Conservation (phyloP, 2,797 vertebrate genomes). For the Poecile montanus region DNA sequence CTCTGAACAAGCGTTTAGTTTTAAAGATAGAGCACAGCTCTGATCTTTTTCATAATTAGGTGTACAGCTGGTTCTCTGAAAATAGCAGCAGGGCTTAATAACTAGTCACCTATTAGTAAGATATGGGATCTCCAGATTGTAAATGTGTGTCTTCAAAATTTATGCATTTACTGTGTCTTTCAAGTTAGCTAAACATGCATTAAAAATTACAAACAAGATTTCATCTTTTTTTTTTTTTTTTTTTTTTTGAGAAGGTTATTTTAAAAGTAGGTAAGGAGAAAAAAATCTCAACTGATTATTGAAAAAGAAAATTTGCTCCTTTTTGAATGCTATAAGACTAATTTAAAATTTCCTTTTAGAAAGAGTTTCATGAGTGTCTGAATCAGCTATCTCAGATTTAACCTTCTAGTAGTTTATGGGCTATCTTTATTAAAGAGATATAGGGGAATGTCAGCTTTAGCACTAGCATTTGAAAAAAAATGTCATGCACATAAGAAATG, state of each 20-base stretch:
- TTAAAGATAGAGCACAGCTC: background rate
- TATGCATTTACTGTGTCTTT: background rate
- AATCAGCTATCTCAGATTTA: background rate
- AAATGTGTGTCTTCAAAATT: background rate
- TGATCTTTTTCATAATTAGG: background rate
- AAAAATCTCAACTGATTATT: background rate
- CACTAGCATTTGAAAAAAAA: background rate
- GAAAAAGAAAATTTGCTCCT: background rate
- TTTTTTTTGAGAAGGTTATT: background rate
- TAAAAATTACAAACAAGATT: background rate
- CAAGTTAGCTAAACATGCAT: background rate
- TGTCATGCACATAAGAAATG: background rate
- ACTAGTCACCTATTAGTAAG: background rate
- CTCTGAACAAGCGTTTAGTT: background rate
- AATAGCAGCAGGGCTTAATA: background rate
- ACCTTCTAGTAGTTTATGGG: background rate
- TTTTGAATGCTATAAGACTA: background rate
- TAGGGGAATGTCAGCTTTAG: background rate
- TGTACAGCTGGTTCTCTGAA: background rate
- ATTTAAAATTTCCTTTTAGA: background rate
- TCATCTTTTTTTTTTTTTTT: background rate
- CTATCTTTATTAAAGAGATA: background rate
- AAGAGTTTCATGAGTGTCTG: background rate
- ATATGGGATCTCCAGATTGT: background rate
- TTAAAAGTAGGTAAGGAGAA: background rate